phyloP scores from a whole-genome alignment of 2,888 invertebrate species.

The Eupsilia transversa region DNA sequence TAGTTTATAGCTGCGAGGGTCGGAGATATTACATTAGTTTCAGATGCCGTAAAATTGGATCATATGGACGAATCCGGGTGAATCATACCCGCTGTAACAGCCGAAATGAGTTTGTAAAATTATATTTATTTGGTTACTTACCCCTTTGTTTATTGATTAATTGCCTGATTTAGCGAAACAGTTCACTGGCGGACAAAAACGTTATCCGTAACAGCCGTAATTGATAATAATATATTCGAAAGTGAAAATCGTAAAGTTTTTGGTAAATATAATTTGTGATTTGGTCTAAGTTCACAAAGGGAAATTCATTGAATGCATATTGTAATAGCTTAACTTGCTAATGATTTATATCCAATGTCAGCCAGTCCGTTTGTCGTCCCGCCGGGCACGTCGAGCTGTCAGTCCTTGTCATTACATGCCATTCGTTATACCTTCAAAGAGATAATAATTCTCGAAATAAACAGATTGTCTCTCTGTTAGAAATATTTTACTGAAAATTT shows the following conservation, averaged over 20 bases:
- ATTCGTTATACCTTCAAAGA: slow-evolving; percentile 33
- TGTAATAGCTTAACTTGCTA: slow-evolving; percentile 12
- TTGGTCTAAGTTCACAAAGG: neutral
- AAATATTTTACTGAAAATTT: slow-evolving; percentile 29
- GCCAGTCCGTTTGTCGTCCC: slow-evolving; percentile 23
- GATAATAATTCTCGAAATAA: slow-evolving; percentile 35
- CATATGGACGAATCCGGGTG: slow-evolving; percentile 45
- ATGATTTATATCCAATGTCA: slow-evolving; percentile 42
- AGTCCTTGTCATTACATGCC: slow-evolving; percentile 47
- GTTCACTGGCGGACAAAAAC: slow-evolving; percentile 1
- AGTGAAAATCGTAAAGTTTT: slow-evolving; percentile 1
- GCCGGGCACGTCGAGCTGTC: slow-evolving; percentile 39
- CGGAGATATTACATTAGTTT: slow-evolving; percentile 62
- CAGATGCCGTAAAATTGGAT: slow-evolving; percentile 61
- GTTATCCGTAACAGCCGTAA: neutral
- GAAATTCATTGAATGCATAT: slow-evolving; percentile 6
- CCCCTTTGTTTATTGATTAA: slow-evolving; percentile 34
- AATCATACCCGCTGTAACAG: slow-evolving; percentile 25
- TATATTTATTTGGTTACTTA: slow-evolving; percentile 34
- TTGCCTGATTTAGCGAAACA: neutral
- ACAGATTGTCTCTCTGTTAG: slow-evolving; percentile 16
- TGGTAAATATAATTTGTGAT: slow-evolving; percentile 15
- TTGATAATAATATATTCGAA: slow-evolving; percentile 7
- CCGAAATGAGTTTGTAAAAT: slow-evolving; percentile 23
- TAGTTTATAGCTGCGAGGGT: slow-evolving; percentile 59